A percentile compares a stretch with the other conserved stretches of the same genome.
phyloP scores from a whole-genome alignment of 2,888 invertebrate genomes.

The Empis stercorea region DNA sequence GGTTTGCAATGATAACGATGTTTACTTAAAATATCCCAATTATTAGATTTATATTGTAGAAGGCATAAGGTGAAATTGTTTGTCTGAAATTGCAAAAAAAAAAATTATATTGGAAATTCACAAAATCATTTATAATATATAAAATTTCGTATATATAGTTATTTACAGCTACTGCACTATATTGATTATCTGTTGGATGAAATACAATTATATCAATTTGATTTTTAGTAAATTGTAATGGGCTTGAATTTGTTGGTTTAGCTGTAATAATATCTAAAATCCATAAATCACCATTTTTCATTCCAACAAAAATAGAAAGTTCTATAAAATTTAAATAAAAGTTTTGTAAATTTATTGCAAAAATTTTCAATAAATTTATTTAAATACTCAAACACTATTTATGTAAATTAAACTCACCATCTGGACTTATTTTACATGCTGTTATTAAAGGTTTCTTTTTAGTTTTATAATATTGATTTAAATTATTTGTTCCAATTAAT shows the following conservation, averaged over 20 bases:
- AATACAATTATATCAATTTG: slow-evolving; percentile 42
- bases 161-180: slow-evolving; percentile 46
- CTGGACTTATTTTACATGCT: background rate
- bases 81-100: too few species aligned
- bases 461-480: background rate
- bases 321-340: slow-evolving; percentile 26
- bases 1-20: slow-evolving; percentile 46
- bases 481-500: background rate
- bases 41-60: background rate
- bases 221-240: slow-evolving; percentile 37
- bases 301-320: slow-evolving; percentile 44
- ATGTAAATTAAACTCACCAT: background rate
- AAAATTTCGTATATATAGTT: slow-evolving; percentile 3
- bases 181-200: slow-evolving; percentile 38
- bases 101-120: slow-evolving; percentile 32
- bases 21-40: slow-evolving; percentile 47
- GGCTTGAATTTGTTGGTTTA: slow-evolving; percentile 35
- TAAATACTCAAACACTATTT: too few species aligned
- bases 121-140: background rate
- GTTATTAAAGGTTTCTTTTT: background rate
- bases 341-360: background rate
- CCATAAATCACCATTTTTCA: slow-evolving; percentile 45
- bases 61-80: too few species aligned
- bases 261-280: slow-evolving; percentile 47
- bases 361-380: too few species aligned